Evolutionary conservation across 2,113 vertebrate species (phyloP).

Genomic region (Rhabdornis inornatus): DNA sequence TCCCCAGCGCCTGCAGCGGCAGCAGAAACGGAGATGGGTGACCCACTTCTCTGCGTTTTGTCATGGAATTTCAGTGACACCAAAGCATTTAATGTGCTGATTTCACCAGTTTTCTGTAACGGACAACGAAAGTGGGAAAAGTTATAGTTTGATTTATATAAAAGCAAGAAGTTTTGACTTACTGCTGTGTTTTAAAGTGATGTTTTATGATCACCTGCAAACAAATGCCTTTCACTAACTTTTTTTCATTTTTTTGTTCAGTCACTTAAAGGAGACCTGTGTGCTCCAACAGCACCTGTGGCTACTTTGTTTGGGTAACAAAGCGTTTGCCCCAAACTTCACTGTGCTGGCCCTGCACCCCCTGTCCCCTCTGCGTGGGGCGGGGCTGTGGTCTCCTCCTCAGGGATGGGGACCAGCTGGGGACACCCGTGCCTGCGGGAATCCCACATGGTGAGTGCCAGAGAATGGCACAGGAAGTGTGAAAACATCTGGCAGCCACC

Average conservation of each 20-base stretch:
- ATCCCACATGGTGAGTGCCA: accelerated
- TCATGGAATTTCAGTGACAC: neutral
- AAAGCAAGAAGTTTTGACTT: neutral
- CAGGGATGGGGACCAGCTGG: neutral
- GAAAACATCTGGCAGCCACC: neutral
- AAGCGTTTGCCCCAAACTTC: neutral
- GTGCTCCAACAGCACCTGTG: neutral
- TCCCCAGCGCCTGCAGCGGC: neutral
- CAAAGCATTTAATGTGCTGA: neutral
- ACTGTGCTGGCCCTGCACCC: neutral
- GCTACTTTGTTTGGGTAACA: neutral
- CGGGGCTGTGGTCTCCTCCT: neutral
- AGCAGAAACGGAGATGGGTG: accelerated
- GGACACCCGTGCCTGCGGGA: accelerated
- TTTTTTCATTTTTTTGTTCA: neutral
- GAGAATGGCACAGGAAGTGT: neutral
- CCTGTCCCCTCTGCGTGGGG: accelerated
- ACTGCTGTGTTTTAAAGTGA: neutral
- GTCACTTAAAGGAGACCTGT: neutral
- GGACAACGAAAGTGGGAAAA: neutral
- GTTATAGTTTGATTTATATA: accelerated
- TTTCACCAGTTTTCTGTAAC: neutral
- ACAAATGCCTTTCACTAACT: neutral
- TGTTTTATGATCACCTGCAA: neutral
- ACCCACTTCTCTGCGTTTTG: accelerated